These are phyloP conservation scores for Ophion ventricosus DNA, from an alignment of 2,888 invertebrate species.

Conservation along the genomic window DNA sequence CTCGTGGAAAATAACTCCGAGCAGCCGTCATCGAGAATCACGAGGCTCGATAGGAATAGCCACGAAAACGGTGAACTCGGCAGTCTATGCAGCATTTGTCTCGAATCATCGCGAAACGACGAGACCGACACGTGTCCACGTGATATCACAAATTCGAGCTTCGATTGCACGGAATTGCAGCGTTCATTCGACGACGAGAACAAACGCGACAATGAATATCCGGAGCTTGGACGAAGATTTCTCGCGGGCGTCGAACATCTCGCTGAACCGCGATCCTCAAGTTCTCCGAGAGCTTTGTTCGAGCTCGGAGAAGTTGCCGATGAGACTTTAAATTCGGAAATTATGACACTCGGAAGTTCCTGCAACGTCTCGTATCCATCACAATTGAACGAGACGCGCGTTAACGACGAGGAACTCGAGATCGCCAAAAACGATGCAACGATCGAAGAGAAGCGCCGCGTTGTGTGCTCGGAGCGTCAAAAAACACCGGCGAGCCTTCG, in stretches of 20 bases:
- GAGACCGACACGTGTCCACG: constrained; percentile 58
- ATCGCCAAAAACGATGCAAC: background rate
- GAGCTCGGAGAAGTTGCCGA: background rate
- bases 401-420: background rate
- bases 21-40: background rate
- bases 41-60: background rate
- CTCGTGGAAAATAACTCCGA: background rate
- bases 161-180: constrained; percentile 61
- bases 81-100: constrained; percentile 73
- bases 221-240: background rate
- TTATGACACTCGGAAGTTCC: constrained; percentile 10
- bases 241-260: background rate
- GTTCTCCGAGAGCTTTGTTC: constrained; percentile 32
- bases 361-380: constrained; percentile 38
- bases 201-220: background rate
- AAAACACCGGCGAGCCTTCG: constrained; percentile 5
- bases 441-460: background rate
- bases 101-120: constrained; percentile 69
- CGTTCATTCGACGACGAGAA: constrained; percentile 39
- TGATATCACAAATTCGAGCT: constrained; percentile 60
- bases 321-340: background rate
- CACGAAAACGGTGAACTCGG: constrained; percentile 44
- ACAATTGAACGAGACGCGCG: constrained; percentile 46
- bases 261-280: constrained; percentile 34
- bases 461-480: background rate